Conservation (phyloP, 2,888 invertebrate genomes). For the Chymomyza amoena region DNA sequence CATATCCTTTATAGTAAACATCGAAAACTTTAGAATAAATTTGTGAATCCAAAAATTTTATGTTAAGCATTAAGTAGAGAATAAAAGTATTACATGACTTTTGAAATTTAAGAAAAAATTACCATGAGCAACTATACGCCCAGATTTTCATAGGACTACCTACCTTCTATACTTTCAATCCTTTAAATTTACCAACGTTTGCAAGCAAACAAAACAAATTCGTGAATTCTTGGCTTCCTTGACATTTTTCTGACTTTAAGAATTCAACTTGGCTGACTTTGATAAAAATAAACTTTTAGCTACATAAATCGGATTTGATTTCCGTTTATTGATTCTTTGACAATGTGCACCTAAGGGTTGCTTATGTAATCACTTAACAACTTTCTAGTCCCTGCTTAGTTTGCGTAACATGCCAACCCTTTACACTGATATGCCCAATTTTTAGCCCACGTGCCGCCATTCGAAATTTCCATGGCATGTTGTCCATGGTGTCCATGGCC, state of each 20-base stretch:
- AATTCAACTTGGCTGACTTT: neutral
- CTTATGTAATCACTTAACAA: neutral
- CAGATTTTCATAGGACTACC: too few relatives aligned
- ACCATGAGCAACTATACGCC: too few relatives aligned
- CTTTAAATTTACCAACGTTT: too few relatives aligned
- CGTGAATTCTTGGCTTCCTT: neutral
- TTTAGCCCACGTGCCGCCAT: neutral
- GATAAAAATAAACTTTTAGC: neutral
- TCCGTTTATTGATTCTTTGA: neutral
- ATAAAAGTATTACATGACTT: too few relatives aligned
- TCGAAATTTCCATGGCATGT: constrained; percentile 7
- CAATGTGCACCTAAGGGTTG: neutral
- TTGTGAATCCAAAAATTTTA: too few relatives aligned
- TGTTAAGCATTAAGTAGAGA: too few relatives aligned
- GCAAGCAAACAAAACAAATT: too few relatives aligned
- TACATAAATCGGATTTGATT: neutral
- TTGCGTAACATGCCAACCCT: neutral
- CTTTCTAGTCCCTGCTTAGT: neutral
- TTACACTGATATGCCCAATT: neutral
- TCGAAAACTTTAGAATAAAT: too few relatives aligned
- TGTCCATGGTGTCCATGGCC: neutral
- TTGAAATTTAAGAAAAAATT: too few relatives aligned
- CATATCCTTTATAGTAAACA: too few relatives aligned
- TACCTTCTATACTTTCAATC: too few relatives aligned
- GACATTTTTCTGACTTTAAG: neutral